Evolutionary conservation across 2,888 invertebrate genomes (phyloP).

Genomic region (Yponomeuta plumbellus): DNA sequence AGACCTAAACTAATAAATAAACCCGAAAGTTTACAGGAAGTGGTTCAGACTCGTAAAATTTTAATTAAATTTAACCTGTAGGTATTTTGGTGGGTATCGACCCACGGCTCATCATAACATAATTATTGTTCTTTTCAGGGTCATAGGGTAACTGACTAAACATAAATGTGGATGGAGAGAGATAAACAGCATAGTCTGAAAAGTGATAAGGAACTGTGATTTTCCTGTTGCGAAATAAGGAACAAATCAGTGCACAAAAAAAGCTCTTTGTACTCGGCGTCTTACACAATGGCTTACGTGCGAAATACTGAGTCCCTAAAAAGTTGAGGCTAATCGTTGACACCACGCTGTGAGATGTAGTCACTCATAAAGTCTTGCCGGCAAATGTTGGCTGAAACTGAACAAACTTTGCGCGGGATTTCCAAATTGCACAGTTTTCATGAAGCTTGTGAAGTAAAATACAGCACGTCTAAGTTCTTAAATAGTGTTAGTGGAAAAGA

Average conservation of each 20-base stretch:
- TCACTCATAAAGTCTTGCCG: background rate
- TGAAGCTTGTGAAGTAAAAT: background rate
- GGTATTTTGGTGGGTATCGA: too few relatives aligned
- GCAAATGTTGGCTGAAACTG: conserved; percentile 6
- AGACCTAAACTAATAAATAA: too few relatives aligned
- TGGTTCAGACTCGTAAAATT: too few relatives aligned
- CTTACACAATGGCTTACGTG: background rate
- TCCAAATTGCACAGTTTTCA: background rate
- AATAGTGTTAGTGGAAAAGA: background rate
- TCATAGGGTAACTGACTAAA: too few relatives aligned
- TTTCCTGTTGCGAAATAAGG: background rate
- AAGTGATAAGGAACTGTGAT: background rate
- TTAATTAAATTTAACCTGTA: too few relatives aligned
- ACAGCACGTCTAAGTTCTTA: background rate
- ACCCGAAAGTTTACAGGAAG: too few relatives aligned
- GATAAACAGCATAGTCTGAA: background rate
- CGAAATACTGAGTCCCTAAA: background rate
- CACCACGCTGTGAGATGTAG: background rate
- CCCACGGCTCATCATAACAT: too few relatives aligned
- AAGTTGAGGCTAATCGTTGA: conserved; percentile 6
- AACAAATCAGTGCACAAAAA: background rate
- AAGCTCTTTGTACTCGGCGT: background rate
- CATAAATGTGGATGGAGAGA: too few relatives aligned
- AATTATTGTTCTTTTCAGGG: too few relatives aligned
- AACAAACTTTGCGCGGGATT: background rate